These are phyloP conservation scores for Mimas tiliae DNA, from an alignment of 2,888 invertebrate species.

Conservation along the genomic window DNA sequence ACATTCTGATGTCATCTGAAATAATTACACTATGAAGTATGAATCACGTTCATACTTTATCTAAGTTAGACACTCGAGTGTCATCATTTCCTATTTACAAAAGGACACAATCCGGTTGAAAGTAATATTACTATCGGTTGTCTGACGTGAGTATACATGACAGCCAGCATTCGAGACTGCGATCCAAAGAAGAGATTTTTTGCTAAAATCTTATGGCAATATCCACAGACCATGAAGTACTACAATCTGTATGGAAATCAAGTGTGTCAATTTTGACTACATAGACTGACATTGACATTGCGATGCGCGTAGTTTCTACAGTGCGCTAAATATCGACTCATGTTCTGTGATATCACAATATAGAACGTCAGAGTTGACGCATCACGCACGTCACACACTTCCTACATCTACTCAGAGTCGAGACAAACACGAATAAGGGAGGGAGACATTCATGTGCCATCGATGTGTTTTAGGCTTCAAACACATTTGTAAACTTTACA, in stretches of 20 bases:
- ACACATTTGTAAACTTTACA: too few species aligned
- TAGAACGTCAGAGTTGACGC: neutral
- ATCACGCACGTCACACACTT: too few species aligned
- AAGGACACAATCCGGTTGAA: constrained; percentile 15
- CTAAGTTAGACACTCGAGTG: constrained; percentile 53
- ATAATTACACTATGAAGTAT: constrained; percentile 64
- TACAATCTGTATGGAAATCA: too few species aligned
- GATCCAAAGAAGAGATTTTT: constrained; percentile 8
- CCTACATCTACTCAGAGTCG: too few species aligned
- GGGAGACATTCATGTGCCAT: too few species aligned
- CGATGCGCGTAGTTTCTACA: too few species aligned
- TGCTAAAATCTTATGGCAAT: neutral
- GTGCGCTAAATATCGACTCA: too few species aligned
- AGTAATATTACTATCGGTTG: constrained; percentile 5
- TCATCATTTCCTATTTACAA: constrained; percentile 61
- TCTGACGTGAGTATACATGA: constrained; percentile 13
- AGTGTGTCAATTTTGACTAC: too few species aligned
- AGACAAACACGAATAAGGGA: too few species aligned
- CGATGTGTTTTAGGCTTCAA: too few species aligned
- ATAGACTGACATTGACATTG: too few species aligned
- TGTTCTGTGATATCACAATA: constrained; percentile 1
- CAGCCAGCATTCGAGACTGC: neutral
- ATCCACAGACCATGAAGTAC: too few species aligned
- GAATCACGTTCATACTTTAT: constrained; percentile 65
- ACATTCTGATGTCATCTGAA: constrained; percentile 68